Evolutionary conservation across 1,140 invertebrate genomes (phyloP).

Genomic region (Teleopsis dalmanni): DNA sequence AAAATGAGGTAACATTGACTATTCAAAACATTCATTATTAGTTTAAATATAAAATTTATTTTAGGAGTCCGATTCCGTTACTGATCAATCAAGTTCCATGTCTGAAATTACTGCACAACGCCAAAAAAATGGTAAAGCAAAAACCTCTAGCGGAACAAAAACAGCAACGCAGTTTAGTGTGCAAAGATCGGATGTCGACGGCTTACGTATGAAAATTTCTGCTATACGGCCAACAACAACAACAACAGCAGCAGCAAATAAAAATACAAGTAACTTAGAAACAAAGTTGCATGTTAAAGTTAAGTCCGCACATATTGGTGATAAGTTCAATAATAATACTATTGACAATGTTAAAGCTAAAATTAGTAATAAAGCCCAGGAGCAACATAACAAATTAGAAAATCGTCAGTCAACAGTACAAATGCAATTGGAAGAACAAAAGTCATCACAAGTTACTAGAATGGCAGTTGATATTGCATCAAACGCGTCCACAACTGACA

Average conservation of each 20-base stretch:
- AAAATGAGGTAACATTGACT: constrained; percentile 29
- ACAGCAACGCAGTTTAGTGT: constrained; percentile 40
- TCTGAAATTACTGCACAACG: constrained; percentile 9
- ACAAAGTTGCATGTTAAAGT: background rate
- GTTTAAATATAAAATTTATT: constrained; percentile 1
- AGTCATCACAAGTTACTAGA: too few species aligned
- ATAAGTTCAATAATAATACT: background rate
- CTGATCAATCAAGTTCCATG: constrained; percentile 31
- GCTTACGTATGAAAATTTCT: constrained; percentile 41
- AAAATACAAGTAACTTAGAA: background rate
- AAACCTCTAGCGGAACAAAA: background rate
- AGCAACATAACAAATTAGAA: too few species aligned
- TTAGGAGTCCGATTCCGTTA: constrained; percentile 35
- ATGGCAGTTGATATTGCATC: constrained; percentile 3
- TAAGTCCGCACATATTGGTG: background rate
- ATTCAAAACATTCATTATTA: background rate
- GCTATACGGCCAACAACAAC: constrained; percentile 25
- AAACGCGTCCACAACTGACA: background rate
- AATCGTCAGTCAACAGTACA: too few species aligned
- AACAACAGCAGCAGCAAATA: background rate
- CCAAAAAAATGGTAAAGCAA: constrained; percentile 2
- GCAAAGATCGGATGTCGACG: constrained; percentile 37
- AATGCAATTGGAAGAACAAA: too few species aligned
- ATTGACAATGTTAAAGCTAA: background rate
- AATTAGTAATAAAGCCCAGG: too few species aligned